A percentile compares a stretch with the other conserved stretches of the same genome.
These are phyloP conservation scores for Bubo blakistoni DNA, from an alignment of 2,113 vertebrate species.

Conservation along the genomic window DNA sequence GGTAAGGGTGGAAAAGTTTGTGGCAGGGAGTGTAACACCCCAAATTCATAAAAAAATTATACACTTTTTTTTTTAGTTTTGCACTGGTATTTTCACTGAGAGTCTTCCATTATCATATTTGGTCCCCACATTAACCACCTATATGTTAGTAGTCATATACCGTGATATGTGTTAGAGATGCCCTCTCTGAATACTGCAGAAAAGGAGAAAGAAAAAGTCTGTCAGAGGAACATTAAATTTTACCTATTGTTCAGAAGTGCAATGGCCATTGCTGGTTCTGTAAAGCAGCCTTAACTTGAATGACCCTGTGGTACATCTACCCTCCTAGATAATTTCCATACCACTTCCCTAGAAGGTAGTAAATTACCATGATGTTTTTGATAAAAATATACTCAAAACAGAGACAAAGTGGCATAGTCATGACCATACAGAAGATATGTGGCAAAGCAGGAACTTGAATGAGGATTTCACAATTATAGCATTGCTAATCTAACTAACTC, in stretches of 20 bases:
- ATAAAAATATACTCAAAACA: neutral
- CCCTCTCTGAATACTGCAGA: neutral
- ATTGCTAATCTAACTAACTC: neutral
- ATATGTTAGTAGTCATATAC: neutral
- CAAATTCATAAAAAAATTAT: neutral
- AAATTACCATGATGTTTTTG: neutral
- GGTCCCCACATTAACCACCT: neutral
- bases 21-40: neutral
- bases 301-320: accelerated
- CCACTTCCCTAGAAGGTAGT: neutral
- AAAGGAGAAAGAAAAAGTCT: neutral
- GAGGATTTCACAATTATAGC: too few relatives aligned
- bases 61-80: neutral
- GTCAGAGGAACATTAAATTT: neutral
- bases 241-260: neutral
- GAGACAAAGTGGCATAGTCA: neutral
- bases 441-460: neutral
- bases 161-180: neutral
- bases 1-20: neutral
- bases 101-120: neutral
- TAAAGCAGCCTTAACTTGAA: neutral
- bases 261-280: neutral
- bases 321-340: neutral
- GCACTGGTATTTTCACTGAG: neutral
- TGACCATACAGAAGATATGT: accelerated